Percentiles rank a stretch among this genome's conserved stretches.
These are phyloP conservation scores for Drosophila kepulauana DNA, from an alignment of 1,140 invertebrate genomes.

Conservation along the genomic window DNA sequence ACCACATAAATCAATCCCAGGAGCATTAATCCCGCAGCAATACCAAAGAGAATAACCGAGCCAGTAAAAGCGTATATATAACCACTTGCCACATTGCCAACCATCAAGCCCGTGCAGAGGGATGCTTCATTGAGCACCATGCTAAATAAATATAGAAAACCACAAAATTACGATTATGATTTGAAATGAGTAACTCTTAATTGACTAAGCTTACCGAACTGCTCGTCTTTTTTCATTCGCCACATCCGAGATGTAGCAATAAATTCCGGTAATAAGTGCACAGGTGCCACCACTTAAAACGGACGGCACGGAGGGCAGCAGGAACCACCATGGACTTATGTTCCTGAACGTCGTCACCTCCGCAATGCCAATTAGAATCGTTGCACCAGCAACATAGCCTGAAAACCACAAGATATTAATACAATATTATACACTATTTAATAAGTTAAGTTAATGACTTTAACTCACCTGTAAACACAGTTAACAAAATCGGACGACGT, in stretches of 20 bases:
- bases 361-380: conserved; percentile 62
- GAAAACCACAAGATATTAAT: background rate
- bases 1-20: conserved; percentile 72
- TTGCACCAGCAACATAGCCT: conserved; percentile 68
- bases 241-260: conserved; percentile 89
- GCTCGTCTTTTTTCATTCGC: conserved; percentile 86
- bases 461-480: conserved; percentile 85
- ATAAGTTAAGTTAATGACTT: background rate
- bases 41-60: conserved; percentile 54
- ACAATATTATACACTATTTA: background rate
- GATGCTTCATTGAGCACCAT: conserved; percentile 88
- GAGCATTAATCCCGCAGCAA: conserved; percentile 61
- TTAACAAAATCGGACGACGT: conserved; percentile 88
- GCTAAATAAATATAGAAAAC: conserved; percentile 72
- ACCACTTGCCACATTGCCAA: conserved; percentile 87
- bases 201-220: conserved; percentile 63
- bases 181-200: background rate
- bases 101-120: conserved; percentile 87
- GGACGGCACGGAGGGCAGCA: conserved; percentile 87
- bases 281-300: conserved; percentile 87
- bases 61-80: conserved; percentile 73
- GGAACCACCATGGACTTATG: conserved; percentile 87
- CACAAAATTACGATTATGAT: background rate
- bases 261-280: conserved; percentile 87
- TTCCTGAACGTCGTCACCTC: conserved; percentile 59